A percentile compares a stretch with the other conserved stretches of the same genome.
These are phyloP conservation scores for Panagrolaimus sp. DNA, from an alignment of 1,140 invertebrate species.

Conservation along the genomic window DNA sequence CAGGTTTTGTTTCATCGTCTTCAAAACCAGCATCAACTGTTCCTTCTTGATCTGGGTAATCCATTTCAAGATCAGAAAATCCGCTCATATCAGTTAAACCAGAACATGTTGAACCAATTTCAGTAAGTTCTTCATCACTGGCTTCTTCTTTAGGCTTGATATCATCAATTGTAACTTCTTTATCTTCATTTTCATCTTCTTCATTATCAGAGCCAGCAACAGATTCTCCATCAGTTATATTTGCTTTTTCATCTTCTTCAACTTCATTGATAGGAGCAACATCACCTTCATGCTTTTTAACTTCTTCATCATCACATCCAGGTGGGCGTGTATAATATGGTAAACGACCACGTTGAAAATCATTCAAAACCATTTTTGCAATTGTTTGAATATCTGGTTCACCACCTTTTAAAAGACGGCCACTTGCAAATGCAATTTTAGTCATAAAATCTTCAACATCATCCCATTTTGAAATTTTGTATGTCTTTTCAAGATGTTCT, in stretches of 20 bases:
- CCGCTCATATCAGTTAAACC: constrained; percentile 47
- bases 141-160: background rate
- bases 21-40: constrained; percentile 35
- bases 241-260: constrained; percentile 37
- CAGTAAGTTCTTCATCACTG: constrained; percentile 34
- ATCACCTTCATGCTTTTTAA: constrained; percentile 22
- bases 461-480: constrained; percentile 62
- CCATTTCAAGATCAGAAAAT: constrained; percentile 38
- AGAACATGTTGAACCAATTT: constrained; percentile 41
- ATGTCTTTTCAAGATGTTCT: constrained; percentile 85
- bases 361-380: constrained; percentile 91
- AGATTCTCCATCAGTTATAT: constrained; percentile 34
- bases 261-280: constrained; percentile 46
- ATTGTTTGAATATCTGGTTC: constrained; percentile 82
- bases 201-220: constrained; percentile 16
- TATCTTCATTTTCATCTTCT: constrained; percentile 29
- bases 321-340: constrained; percentile 46
- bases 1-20: background rate
- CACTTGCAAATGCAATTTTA: constrained; percentile 75
- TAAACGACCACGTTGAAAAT: constrained; percentile 78
- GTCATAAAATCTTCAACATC: constrained; percentile 82
- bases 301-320: constrained; percentile 35
- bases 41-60: constrained; percentile 37
- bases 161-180: constrained; percentile 2
- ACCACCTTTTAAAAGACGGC: constrained; percentile 87